These are phyloP conservation scores for Notocelia uddmanniana DNA, from an alignment of 2,888 invertebrate species.

Conservation along the genomic window DNA sequence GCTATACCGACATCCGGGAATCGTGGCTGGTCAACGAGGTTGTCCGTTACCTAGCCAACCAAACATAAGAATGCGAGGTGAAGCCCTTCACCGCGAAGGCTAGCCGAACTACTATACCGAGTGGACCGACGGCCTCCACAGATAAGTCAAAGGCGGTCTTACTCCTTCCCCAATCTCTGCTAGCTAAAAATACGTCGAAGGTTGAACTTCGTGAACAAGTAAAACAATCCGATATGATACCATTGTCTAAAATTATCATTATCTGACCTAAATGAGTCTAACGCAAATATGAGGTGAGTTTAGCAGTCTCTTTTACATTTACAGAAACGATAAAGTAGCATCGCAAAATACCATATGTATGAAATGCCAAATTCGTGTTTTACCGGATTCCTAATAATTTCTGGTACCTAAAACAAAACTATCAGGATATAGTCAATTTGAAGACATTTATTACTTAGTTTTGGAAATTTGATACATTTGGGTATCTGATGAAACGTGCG, in stretches of 20 bases:
- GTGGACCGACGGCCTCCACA: slow-evolving; percentile 62
- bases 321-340: background rate
- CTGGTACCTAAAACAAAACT: no score
- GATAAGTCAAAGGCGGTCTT: slow-evolving; percentile 61
- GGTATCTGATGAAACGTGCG: background rate
- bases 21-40: slow-evolving; percentile 35
- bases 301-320: background rate
- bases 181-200: slow-evolving; percentile 5
- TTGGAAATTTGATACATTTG: background rate
- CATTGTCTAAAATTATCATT: background rate
- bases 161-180: background rate
- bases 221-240: background rate
- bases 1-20: slow-evolving; percentile 32
- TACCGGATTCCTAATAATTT: background rate
- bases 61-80: slow-evolving; percentile 55
- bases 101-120: slow-evolving; percentile 65
- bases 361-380: background rate
- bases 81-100: slow-evolving; percentile 63
- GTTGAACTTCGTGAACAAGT: background rate
- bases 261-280: background rate
- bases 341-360: background rate
- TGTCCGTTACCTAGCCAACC: slow-evolving; percentile 27
- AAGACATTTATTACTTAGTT: background rate
- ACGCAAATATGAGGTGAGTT: slow-evolving; percentile 21
- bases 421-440: background rate